phyloP scores from a whole-genome alignment of 92 coral and sea anemone genomes.

The Micromussa lordhowensis region DNA sequence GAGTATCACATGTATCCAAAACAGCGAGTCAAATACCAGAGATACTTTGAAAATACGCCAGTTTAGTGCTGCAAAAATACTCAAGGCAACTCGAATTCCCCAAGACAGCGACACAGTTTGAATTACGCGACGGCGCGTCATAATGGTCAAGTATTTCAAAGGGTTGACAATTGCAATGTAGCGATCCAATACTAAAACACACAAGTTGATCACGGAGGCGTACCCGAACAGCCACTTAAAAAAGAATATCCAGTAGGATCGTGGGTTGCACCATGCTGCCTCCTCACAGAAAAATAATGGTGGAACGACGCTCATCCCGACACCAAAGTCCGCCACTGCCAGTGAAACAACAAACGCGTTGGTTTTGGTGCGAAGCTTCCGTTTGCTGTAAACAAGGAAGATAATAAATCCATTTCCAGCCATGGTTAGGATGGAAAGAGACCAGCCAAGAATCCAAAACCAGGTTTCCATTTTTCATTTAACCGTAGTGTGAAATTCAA shows the following conservation, averaged over 20 bases:
- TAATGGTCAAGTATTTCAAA: neutral
- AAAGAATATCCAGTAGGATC: neutral
- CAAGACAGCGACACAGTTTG: too few species aligned
- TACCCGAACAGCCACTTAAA: neutral
- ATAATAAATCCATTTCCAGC: too few species aligned
- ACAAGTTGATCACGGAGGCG: neutral
- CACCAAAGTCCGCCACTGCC: conserved; percentile 3
- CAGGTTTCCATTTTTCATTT: too few species aligned
- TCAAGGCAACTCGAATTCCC: neutral
- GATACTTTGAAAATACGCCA: neutral
- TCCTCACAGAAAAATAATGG: neutral
- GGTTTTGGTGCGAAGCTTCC: neutral
- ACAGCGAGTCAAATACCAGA: neutral
- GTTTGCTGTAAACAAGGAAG: too few species aligned
- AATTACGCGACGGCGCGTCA: neutral
- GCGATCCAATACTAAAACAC: conserved; percentile 1
- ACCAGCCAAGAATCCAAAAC: too few species aligned
- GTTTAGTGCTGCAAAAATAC: too few species aligned
- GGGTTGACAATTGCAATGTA: conserved; percentile 3
- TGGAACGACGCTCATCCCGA: neutral
- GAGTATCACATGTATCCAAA: neutral
- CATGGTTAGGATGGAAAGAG: too few species aligned
- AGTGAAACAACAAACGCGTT: conserved; percentile 5
- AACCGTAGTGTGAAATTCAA: too few species aligned
- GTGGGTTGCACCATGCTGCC: neutral